Evolutionary conservation across 2,888 invertebrate species (phyloP).

Genomic region (Busseola fusca): DNA sequence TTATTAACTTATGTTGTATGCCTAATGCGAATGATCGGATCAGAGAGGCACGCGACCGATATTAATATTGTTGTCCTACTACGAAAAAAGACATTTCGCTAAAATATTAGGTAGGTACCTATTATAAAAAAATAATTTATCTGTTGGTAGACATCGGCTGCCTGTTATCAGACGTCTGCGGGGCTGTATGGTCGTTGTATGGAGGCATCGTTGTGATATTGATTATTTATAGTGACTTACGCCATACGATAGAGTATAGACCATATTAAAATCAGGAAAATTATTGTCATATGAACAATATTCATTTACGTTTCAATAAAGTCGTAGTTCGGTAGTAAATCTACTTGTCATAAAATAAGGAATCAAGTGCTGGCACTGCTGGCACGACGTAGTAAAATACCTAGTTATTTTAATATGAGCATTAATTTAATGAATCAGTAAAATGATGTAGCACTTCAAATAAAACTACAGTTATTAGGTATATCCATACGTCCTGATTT

Average conservation of each 20-base stretch:
- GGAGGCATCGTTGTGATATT: constrained; percentile 2
- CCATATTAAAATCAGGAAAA: constrained; percentile 10
- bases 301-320: not conserved
- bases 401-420: not conserved
- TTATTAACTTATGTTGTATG: constrained; percentile 58
- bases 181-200: not conserved
- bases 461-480: not conserved
- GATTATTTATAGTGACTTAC: not conserved
- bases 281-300: not conserved
- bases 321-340: not conserved
- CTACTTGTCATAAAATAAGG: not conserved
- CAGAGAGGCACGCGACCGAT: too few species aligned
- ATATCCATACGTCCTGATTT: not conserved
- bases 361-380: not conserved
- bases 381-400: not conserved
- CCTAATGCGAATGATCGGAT: too few species aligned
- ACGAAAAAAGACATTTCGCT: too few species aligned
- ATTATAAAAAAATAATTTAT: too few species aligned
- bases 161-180: too few species aligned
- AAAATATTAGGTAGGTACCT: too few species aligned
- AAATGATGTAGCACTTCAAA: not conserved
- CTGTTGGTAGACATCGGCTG: too few species aligned
- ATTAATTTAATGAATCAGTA: constrained; percentile 3
- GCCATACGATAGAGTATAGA: not conserved
- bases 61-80: too few species aligned